Base-by-base conservation (phyloP, 2,888 invertebrate species). In the Pyrrhopygopsis socrates region DNA sequence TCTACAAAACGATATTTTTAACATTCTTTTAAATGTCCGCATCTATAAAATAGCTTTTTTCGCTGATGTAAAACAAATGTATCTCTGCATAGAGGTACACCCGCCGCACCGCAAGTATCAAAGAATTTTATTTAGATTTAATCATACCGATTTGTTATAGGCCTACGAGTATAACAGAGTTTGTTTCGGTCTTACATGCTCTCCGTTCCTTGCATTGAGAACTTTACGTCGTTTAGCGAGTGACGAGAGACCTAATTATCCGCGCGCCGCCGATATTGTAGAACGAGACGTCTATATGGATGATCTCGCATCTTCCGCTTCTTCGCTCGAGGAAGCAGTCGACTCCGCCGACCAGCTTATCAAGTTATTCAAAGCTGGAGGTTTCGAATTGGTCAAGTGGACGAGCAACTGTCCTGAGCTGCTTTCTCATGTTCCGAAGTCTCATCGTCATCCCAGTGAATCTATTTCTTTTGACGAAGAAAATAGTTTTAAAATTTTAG, bases 341-440 rank as follows among this genome's bases (percentile, higher is more conserved):
- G 54, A 80, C 76, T 58, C 54, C 77, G 38, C 68, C 80, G 41
- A 24, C 77, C 15, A 54, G n/a, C 54, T 54, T n/a, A 54, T 54
- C 6, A 54, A 54, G 58, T 58, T n/a, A 67, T 84, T 87, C 30
- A 76, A 82, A 27, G 54, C 79, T 27, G 84, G 87, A 60, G 81
- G 83, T 6, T 87, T 90, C 65, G 84, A 88, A 9, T 54, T 90
- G 34, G 83, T 87, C 11, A 89, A 91, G 71, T 91, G 81, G 85
- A 83, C 54, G n/a, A 54, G 54, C n/a, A 54, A 30, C 38, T 90
- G 22, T 45, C 83, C 13, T 45, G 79, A 30, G 54, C n/a, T 54
- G 5, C 54, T 54, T 15, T 20, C 54, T 9, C 67, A 50, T 18
- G 76, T 88, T n/a, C 88, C 88, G 18, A 67, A n/a, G 2, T 54